phyloP scores from a whole-genome alignment of 2,113 vertebrate species.

The Leptodactylus fuscus region DNA sequence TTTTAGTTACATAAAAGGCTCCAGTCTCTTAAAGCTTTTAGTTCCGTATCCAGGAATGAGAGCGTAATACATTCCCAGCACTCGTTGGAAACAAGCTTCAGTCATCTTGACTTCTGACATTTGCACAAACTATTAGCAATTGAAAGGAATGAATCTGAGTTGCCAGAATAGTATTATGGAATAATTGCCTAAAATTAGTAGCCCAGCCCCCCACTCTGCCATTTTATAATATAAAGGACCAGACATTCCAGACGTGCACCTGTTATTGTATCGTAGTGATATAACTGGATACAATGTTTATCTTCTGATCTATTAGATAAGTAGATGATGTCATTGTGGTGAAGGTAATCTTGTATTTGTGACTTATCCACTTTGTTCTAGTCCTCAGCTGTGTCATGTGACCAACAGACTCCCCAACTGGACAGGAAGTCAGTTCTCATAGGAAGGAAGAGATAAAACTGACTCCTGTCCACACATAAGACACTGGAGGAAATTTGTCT shows the following conservation, averaged over 20 bases:
- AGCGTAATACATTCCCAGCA: neutral
- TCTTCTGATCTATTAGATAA: too few relatives aligned
- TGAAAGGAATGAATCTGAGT: neutral
- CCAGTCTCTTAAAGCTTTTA: neutral
- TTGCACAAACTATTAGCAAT: slow-evolving; percentile 15
- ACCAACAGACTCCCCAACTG: too few relatives aligned
- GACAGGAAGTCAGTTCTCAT: too few relatives aligned
- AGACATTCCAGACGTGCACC: neutral
- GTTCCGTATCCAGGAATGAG: neutral
- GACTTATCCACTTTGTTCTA: too few relatives aligned
- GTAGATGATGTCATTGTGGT: too few relatives aligned
- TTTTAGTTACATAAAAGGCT: neutral
- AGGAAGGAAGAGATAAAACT: too few relatives aligned
- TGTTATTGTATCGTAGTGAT: too few relatives aligned
- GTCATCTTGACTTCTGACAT: slow-evolving; percentile 51
- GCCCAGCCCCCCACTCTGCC: neutral
- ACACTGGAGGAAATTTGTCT: too few relatives aligned
- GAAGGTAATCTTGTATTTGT: too few relatives aligned
- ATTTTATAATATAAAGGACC: neutral
- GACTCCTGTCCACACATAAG: too few relatives aligned
- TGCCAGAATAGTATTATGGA: neutral
- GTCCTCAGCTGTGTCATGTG: too few relatives aligned
- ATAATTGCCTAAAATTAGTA: neutral
- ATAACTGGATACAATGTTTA: too few relatives aligned
- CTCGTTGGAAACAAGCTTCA: slow-evolving; percentile 20